phyloP scores from a whole-genome alignment of 2,113 vertebrate genomes.

The Suncus etruscus region DNA sequence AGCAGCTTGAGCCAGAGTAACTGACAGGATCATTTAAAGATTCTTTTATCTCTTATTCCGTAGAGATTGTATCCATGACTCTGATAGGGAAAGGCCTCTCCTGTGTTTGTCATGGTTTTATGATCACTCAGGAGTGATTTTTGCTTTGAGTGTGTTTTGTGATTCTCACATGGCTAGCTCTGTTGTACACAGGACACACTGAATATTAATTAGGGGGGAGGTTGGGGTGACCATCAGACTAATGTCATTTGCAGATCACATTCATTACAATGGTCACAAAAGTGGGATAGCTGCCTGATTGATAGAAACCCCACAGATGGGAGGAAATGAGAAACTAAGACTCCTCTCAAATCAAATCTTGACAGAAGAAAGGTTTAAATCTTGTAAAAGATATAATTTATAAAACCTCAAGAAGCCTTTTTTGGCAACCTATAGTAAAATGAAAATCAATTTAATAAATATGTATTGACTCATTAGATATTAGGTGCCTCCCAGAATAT shows the following conservation, averaged over 20 bases:
- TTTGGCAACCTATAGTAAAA: conserved; percentile 51
- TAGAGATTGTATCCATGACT: background rate
- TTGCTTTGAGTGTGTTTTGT: background rate
- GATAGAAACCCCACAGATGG: background rate
- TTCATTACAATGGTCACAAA: background rate
- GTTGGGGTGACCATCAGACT: background rate
- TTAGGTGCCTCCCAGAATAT: conserved; percentile 17
- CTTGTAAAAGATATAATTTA: conserved; percentile 37
- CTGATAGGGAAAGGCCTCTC: background rate
- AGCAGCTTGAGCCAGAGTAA: background rate
- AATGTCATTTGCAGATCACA: background rate
- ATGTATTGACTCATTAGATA: conserved; percentile 51
- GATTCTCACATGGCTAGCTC: background rate
- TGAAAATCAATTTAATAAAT: conserved; percentile 49
- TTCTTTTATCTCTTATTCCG: background rate
- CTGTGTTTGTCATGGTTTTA: background rate
- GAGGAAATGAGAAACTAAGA: background rate
- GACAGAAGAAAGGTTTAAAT: conserved; percentile 22
- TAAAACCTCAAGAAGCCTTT: conserved; percentile 27
- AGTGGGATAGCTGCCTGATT: background rate
- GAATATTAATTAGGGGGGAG: background rate
- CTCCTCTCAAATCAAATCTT: conserved; percentile 19
- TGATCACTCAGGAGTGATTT: background rate
- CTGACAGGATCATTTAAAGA: background rate
- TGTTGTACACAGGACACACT: background rate